Base-by-base conservation (phyloP, 1,140 invertebrate genomes). In the Phthorimaea operculella region DNA sequence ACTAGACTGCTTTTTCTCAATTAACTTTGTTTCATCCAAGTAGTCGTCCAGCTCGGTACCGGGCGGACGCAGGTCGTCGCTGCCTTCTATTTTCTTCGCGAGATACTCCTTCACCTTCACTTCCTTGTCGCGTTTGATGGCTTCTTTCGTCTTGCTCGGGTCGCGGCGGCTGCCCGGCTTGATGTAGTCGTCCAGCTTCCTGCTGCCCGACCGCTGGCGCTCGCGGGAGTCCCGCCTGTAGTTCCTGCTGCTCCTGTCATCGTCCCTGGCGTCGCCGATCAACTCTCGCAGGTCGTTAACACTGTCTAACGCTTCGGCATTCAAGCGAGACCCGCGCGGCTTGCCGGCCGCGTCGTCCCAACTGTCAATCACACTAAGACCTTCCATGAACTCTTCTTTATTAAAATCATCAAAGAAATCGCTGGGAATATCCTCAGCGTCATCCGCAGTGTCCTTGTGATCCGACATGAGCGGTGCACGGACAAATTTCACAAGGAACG, bases 361-460 rank as follows among this genome's bases (percentile, higher is more conserved):
- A 63, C 76, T 80, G 53, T 85, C 82, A 44, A 85, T 74, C 17
- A 85, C 79, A 75, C 73, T 79, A 21, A 84, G 72, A 65, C 81
- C 79, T 66, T 83, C 68, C 51, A 85, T 79, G 59, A 85, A 85
- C 4, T 83, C 77, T 34, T 82, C 82, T 58, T 75, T 85, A 49
- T 53, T 63, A 64, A 85, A 85, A 54, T 85, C 82, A 55, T 85
- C 82, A 54, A 85, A 85, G 55, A 85, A 85, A 62, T 85, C 79
- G 66, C 79, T 85, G 1, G 82, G 77, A 58, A 85, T 70, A 64
- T 85, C 82, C 52, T 85, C 79, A n/a, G 54, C 55, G 39, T 28
- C 36, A 39, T 47, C 44, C n/a, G 44, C 11, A 16, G 11, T 1
- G 9, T 47, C 44, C 15, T 17, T 17, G 11, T 47, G n/a, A 17